Conservation (phyloP, 2,797 vertebrate genomes). For the Pipistrellus kuhlii region DNA sequence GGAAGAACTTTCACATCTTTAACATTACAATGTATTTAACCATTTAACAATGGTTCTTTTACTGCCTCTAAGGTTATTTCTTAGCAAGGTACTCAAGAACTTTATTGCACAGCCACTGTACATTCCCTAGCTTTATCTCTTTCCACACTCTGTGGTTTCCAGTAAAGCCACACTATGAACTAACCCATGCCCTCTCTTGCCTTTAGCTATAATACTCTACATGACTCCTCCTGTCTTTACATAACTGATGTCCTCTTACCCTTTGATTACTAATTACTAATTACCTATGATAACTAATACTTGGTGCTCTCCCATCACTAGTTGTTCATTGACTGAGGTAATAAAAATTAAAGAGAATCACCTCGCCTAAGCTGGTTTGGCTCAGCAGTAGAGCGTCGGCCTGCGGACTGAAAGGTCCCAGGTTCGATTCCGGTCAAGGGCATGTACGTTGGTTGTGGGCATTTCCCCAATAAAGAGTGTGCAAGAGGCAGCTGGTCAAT, state of each 20-base stretch:
- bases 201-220: background rate
- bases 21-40: constrained; percentile 78
- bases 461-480: no score
- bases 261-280: background rate
- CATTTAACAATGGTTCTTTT: constrained; percentile 80
- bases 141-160: background rate
- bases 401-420: no score
- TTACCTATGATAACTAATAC: background rate
- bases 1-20: constrained; percentile 79
- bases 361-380: background rate
- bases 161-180: background rate
- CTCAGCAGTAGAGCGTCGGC: no score
- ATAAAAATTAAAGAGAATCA: background rate
- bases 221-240: background rate
- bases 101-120: background rate
- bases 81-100: background rate
- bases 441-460: no score
- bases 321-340: background rate
- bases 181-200: background rate
- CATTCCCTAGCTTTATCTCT: background rate
- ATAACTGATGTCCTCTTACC: background rate
- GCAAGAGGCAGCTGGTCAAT: no score
- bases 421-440: no score
- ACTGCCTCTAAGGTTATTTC: constrained; percentile 80
- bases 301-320: background rate